Percentiles rank a stretch among this genome's conserved stretches.
Conservation (phyloP, 2,888 invertebrate species). For the Zygogramma bicolorata region DNA sequence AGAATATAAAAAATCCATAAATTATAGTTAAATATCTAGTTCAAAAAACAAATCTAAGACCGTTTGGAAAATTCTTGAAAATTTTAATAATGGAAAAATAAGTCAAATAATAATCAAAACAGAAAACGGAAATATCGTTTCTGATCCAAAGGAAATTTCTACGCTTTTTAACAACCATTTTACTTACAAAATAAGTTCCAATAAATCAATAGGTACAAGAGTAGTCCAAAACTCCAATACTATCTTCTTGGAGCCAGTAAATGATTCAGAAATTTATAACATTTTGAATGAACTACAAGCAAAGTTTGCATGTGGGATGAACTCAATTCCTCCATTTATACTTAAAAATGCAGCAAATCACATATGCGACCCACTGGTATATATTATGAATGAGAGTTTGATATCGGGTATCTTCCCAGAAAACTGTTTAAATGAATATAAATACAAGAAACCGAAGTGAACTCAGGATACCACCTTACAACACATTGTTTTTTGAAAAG, state of each 20-base stretch:
- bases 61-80: neutral
- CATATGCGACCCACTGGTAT: too few species aligned
- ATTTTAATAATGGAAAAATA: neutral
- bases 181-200: neutral
- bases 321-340: neutral
- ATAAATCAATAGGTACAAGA: neutral
- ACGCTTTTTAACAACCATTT: neutral
- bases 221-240: neutral
- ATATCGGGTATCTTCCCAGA: too few species aligned
- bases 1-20: neutral
- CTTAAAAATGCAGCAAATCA: too few species aligned
- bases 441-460: too few species aligned
- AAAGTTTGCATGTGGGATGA: neutral
- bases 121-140: neutral
- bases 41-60: neutral
- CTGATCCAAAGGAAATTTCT: neutral
- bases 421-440: too few species aligned
- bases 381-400: too few species aligned
- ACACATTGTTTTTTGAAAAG: too few species aligned
- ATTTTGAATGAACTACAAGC: neutral
- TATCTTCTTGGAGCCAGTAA: neutral
- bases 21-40: neutral
- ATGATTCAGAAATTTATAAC: neutral
- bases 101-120: neutral
- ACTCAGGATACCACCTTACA: too few species aligned